Evolutionary conservation across 2,113 vertebrate species (phyloP), one percentile per base, ranked within the genome.

Genomic region (Vulpes lagopus): DNA sequence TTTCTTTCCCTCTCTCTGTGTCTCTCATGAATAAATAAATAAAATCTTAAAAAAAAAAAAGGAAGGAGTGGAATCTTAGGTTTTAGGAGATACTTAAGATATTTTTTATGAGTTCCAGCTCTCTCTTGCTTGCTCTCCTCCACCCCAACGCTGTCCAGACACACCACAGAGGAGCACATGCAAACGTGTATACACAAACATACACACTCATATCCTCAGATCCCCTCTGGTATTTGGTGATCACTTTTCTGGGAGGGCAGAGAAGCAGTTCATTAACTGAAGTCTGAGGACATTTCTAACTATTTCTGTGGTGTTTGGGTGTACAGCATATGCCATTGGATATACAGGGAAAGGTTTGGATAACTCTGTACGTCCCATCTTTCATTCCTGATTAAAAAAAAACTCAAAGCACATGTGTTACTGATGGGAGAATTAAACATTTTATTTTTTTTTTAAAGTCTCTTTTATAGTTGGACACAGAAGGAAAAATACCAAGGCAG

Each of bases 381-480:
- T 90, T 82, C 64, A 93, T 67, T 96, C 51, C 74, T 67, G 55
- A 38, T 55, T 32, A 32, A 67, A 11, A 57, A 83, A 69, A 79
- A 67, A 74, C 30, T 59, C 71, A 83, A 83, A 92, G 62, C 82
- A 84, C 27, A 14, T 51, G 11, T 38, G 22, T 84, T 82, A 27
- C 30, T 35, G 32, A 35, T 22, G 38, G 43, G 73, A 94, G 62
- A 83, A 65, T 80, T 64, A 80, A 86, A 84, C 57, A 9, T 94
- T 86, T 65, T 59, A 76, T 74, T n/a, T 62, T 92, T 92, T 95
- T 84, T 59, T 71, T 20, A 25, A 85, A 73, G 57, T 69, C 25
- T 96, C 69, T 85, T 97, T 83, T 93, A 38, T 79, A 88, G 57
- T 38, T 90, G 69, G 69, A 60, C 22, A 53, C 51, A 43, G 86